Base-by-base conservation (phyloP, 2,113 vertebrate genomes). In the Phaetusa simplex region DNA sequence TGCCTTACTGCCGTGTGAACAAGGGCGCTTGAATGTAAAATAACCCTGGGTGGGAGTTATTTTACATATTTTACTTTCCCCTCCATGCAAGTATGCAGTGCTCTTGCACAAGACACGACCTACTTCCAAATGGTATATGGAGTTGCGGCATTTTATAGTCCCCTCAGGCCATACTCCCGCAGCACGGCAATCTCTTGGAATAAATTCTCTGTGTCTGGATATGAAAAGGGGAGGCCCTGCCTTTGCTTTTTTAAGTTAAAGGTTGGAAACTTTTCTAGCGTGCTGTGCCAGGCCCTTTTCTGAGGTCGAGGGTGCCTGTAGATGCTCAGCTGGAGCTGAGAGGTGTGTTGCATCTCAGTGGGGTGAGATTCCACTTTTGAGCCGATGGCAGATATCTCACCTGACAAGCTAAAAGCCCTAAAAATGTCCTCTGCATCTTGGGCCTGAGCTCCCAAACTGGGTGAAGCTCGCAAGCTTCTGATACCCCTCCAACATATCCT, bases 181-280 rank as follows among this genome's bases (percentile, higher is more conserved):
- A 45, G 56, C 40, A 69, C 49, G 49, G 43, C 59, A 90, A 77
- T n/a, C 36, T 70, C 52, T 80, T 74, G 62, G 53, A 83, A 92
- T 47, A 83, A 58, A 71, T 74, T 86, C 30, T 84, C 22, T 70
- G 43, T 1, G 4, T 78, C 73, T 74, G 50, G n/a, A 77, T 40
- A 49, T 0, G 7, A 90, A 72, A 80, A 77, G 11, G 14, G 32
- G 36, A 86, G 11, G 14, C 12, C 16, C 20, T 82, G 36, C 19
- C 49, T 80, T 93, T 94, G 90, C 32, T 70, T 62, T 62, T 96
- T 78, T 56, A 86, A 84, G 32, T 70, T 77, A 52, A 84, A 90
- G 22, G 3, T 16, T 90, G 88, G 82, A 88, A 86, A 30, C 19
- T 43, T 77, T 70, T 90, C 55, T 77, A 62, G 38, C 7, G 9